Conservation (phyloP, 2,888 invertebrate genomes). For the Glyphotaelius pellucidus region DNA sequence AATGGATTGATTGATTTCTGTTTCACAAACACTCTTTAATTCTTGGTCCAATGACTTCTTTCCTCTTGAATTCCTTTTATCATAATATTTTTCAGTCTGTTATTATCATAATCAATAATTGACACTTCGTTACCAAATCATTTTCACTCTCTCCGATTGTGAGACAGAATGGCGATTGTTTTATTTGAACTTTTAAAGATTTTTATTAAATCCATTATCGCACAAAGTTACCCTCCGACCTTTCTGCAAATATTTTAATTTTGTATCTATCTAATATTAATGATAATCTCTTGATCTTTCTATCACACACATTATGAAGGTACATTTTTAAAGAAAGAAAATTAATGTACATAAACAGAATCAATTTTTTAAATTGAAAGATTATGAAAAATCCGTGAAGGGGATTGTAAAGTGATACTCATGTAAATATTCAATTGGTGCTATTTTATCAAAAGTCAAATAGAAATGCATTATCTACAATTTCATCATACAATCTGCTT, state of each 20-base stretch:
- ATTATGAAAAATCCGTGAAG: not conserved
- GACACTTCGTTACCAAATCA: not conserved
- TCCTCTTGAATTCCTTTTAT: not conserved
- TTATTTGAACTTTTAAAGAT: not conserved
- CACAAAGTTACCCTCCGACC: not conserved
- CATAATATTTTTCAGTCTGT: not conserved
- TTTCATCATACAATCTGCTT: not conserved
- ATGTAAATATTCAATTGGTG: not conserved
- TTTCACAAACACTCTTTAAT: not conserved
- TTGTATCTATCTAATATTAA: not conserved
- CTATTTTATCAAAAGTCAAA: not conserved
- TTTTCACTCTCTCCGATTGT: not conserved
- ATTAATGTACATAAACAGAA: not conserved
- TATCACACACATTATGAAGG: constrained; percentile 2
- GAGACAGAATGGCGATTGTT: not conserved
- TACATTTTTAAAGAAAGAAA: not conserved
- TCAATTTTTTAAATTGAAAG: not conserved
- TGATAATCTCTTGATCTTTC: not conserved
- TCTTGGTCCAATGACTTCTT: not conserved
- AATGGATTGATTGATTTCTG: not conserved
- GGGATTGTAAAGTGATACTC: not conserved
- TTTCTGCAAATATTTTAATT: not conserved
- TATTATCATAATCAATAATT: not conserved
- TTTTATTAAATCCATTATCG: not conserved
- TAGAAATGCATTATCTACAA: not conserved